Evolutionary conservation across 2,888 invertebrate species (phyloP).

Genomic region (Stramonita haemastoma): DNA sequence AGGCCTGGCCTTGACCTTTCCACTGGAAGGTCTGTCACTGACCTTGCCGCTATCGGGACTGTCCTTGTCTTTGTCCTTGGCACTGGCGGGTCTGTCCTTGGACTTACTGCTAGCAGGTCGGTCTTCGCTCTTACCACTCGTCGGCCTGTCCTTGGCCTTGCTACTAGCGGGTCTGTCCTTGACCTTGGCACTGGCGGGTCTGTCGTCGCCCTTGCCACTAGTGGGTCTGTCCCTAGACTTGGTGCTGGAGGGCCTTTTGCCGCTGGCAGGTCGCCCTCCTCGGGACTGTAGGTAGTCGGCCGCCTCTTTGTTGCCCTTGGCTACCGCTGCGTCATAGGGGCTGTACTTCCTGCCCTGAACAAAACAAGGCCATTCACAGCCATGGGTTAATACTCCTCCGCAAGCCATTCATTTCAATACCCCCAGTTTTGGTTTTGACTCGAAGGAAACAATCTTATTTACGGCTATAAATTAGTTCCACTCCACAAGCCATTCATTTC

Average conservation of each 20-base stretch:
- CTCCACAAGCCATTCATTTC: too few species aligned
- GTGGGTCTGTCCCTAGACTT: background rate
- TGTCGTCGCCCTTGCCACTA: background rate
- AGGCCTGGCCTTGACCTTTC: background rate
- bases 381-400: background rate
- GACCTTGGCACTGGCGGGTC: constrained; percentile 28
- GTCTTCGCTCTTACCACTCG: background rate
- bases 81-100: constrained; percentile 7
- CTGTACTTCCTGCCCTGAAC: constrained; percentile 87
- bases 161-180: constrained; percentile 24
- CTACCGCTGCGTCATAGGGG: constrained; percentile 92
- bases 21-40: background rate
- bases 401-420: too few species aligned
- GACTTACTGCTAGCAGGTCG: background rate
- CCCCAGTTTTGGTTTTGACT: too few species aligned
- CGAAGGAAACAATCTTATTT: background rate
- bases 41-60: background rate
- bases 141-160: background rate
- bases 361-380: too few species aligned
- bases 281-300: constrained; percentile 95
- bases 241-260: constrained; percentile 78
- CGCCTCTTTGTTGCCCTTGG: constrained; percentile 90
- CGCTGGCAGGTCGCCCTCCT: constrained; percentile 89
- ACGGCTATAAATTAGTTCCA: background rate
- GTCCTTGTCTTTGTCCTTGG: background rate